Base-by-base conservation (phyloP, 2,113 vertebrate species). In the Paedocypris sp. region DNA sequence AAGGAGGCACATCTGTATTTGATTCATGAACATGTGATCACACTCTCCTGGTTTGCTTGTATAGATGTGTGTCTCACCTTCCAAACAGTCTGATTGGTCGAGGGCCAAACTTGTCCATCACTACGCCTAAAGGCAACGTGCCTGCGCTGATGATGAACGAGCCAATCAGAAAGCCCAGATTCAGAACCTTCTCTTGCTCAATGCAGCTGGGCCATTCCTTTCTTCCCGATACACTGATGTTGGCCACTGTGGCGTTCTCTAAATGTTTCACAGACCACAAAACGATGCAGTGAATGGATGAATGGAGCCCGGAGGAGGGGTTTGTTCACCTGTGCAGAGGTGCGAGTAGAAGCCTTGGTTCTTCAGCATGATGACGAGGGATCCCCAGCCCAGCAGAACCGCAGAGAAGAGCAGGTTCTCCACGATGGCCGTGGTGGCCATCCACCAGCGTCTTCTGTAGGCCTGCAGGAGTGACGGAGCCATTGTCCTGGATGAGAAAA, bases 371-470 rank as follows among this genome's bases (percentile, higher is more conserved):
- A 92, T 88, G 49, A 93, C 86, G 42, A 93, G 76, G 1, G 91
- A 92, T 31, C 76, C 83, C 91, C 91, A 93, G 60, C 91, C 91
- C 62, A 93, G 77, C 41, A 93, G 80, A 26, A 92, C 90, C 0
- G 91, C 90, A 0, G 90, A 92, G 71, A 86, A 91, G 53, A 93
- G 75, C 61, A 93, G 82, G 62, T 93, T 93, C 67, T 93, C 91
- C 11, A 91, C 10, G 26, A 91, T 80, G 0, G 90, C 85, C 0
- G 85, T 87, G 62, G 82, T 33, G 0, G 89, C 89, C 86, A 92
- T 91, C 89, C 89, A 93, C 89, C 89, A 91, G 62, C 89, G 85
- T 71, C 89, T 68, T 59, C 64, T 66, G 71, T 86, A 89, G 0
- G 91, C 88, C 78, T 83, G 86, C 7, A 80, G 68, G 60, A 93